These are phyloP conservation scores for Aplochiton taeniatus DNA, from an alignment of 2,797 vertebrate species.

Conservation along the genomic window DNA sequence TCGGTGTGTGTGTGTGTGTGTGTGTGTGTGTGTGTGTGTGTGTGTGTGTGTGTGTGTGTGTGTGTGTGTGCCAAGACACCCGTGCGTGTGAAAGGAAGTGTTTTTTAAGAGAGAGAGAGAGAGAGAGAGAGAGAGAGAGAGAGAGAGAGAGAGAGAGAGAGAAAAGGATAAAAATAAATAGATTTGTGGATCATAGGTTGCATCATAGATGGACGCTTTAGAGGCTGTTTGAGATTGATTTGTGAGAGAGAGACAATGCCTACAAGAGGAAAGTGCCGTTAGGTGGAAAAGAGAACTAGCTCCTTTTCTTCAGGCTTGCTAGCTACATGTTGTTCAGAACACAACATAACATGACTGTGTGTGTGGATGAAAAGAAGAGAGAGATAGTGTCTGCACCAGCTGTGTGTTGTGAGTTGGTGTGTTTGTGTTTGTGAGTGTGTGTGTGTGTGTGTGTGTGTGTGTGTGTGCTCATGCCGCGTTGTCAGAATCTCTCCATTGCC, in stretches of 20 bases:
- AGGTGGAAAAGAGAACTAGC: not conserved
- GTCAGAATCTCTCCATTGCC: conserved; percentile 34
- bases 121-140: not conserved
- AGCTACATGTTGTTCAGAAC: no score
- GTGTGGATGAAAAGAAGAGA: conserved; percentile 26
- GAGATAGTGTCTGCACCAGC: no score
- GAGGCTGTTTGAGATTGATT: no score
- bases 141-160: not conserved
- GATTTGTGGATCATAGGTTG: no score
- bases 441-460: conserved; percentile 3
- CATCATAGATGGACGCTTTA: no score
- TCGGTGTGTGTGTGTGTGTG: no score
- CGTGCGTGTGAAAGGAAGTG: not conserved
- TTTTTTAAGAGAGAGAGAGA: conserved; percentile 3
- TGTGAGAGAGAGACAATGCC: no score
- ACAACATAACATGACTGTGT: no score
- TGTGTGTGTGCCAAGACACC: no score
- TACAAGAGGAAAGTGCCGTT: no score
- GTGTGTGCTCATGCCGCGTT: conserved; percentile 13
- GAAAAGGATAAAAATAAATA: not conserved
- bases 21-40: conserved; percentile 1
- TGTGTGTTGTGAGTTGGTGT: conserved; percentile 16
- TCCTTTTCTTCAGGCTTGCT: not conserved
- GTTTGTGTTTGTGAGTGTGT: conserved; percentile 21
- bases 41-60: conserved; percentile 5